These are phyloP conservation scores for Oncorhynchus tshawytscha DNA, from an alignment of 2,113 vertebrate genomes.

Conservation along the genomic window DNA sequence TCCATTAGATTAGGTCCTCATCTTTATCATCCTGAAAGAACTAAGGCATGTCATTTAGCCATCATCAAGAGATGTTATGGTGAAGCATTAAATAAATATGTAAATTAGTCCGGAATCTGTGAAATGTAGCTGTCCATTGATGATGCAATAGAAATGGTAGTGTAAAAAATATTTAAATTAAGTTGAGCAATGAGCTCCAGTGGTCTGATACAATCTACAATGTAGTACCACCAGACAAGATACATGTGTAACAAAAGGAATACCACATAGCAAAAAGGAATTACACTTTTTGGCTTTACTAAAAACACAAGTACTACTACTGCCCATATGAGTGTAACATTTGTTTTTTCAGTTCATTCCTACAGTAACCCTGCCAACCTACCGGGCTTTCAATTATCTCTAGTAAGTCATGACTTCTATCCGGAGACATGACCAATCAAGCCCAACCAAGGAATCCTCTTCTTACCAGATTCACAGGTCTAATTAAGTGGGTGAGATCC, in stretches of 20 bases:
- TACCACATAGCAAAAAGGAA: constrained; percentile 23
- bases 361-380: neutral
- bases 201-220: constrained; percentile 78
- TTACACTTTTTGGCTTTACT: constrained; percentile 71
- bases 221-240: constrained; percentile 63
- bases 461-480: constrained; percentile 29
- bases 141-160: constrained; percentile 47
- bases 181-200: constrained; percentile 70
- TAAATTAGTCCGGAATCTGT: constrained; percentile 49
- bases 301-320: constrained; percentile 64
- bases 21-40: constrained; percentile 57
- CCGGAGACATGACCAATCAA: neutral
- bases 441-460: neutral
- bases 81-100: constrained; percentile 57
- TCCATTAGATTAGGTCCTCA: constrained; percentile 55
- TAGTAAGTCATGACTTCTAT: constrained; percentile 27
- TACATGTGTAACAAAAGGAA: constrained; percentile 43
- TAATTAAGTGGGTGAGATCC: constrained; percentile 35
- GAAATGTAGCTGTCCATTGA: constrained; percentile 56
- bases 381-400: constrained; percentile 14
- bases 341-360: constrained; percentile 40
- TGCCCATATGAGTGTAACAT: constrained; percentile 50
- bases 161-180: constrained; percentile 61
- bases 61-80: constrained; percentile 49
- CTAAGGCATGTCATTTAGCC: constrained; percentile 67